Evolutionary conservation across 2,888 invertebrate genomes (phyloP), one percentile per base, ranked within the genome.

Genomic region (Trachelus tabidus): DNA sequence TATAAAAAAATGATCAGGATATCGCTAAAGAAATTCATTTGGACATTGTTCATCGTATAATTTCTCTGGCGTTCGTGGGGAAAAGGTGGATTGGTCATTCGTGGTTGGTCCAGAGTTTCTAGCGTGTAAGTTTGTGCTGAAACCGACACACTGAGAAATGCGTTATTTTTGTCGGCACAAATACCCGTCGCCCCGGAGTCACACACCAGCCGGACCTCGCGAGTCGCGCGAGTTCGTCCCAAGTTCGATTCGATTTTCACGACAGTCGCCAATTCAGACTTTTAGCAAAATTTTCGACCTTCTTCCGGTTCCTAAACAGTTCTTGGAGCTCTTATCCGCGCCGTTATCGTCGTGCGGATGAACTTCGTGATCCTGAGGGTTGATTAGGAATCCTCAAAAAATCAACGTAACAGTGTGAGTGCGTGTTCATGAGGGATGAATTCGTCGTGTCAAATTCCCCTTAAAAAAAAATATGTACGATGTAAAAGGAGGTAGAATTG

Each of bases 91-190:
- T 35, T 34, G n/a, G 75, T 68, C 40, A 37, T 37, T 37, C 76
- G 69, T 73, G 73, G 78, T 76, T 68, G 76, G 76, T 73, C 73
- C 31, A 68, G 31, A n/a, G 34, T 34, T 35, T 56, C 56, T 56
- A 34, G 74, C 56, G 34, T 23, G 74, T 74, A 74, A 35, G 74
- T 74, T 74, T 15, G 35, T 69, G 76, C 73, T 75, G 73, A 71
- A 77, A 78, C 81, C 80, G 83, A 85, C 87, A 85, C 86, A 86
- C 87, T 85, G 82, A 87, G 89, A 90, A 90, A 90, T 87, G 87
- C 89, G 91, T 91, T 91, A 91, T 91, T 91, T 91, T 91, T 87
- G 90, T 91, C 91, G 87, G 87, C 90, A 89, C 89, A 87, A 90
- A 90, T 90, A 89, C 88, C 87, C 87, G 82, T 85, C 84, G 78